These are phyloP conservation scores for Nannospalax galili DNA, from an alignment of 2,113 vertebrate species.

Conservation along the genomic window DNA sequence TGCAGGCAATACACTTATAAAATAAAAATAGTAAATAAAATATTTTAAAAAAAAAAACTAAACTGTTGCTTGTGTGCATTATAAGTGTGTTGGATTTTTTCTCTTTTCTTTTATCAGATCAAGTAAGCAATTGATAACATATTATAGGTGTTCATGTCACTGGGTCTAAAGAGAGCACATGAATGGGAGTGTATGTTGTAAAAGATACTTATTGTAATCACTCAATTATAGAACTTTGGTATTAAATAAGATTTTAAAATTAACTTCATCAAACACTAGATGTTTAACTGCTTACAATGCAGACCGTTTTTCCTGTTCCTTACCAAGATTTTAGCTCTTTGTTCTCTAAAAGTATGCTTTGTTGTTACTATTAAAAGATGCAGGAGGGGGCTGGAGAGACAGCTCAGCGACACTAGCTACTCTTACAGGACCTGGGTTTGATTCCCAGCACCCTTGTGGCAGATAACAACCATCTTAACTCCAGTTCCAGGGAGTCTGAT, in stretches of 20 bases:
- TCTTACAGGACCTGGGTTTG: no score
- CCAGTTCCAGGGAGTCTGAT: no score
- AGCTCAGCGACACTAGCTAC: no score
- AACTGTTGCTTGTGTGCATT: neutral
- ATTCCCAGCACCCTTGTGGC: no score
- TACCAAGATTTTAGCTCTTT: constrained; percentile 27
- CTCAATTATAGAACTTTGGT: constrained; percentile 24
- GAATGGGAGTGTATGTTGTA: neutral
- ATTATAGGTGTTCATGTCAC: neutral
- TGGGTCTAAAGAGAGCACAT: neutral
- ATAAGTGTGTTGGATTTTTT: neutral
- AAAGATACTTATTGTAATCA: constrained; percentile 4
- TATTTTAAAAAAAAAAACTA: no score
- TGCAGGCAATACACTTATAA: no score
- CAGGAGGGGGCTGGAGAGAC: no score
- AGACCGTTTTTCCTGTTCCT: constrained; percentile 24
- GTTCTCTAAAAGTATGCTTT: constrained; percentile 20
- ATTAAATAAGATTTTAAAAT: constrained; percentile 14
- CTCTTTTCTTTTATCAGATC: neutral
- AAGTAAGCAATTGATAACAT: constrained; percentile 24
- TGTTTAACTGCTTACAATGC: constrained; percentile 26
- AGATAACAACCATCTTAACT: no score
- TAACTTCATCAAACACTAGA: constrained; percentile 40
- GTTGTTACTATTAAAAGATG: constrained; percentile 41
- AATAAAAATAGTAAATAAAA: no score